Conservation (phyloP, 92 coral and sea anemone species). For the Metridium senile region DNA sequence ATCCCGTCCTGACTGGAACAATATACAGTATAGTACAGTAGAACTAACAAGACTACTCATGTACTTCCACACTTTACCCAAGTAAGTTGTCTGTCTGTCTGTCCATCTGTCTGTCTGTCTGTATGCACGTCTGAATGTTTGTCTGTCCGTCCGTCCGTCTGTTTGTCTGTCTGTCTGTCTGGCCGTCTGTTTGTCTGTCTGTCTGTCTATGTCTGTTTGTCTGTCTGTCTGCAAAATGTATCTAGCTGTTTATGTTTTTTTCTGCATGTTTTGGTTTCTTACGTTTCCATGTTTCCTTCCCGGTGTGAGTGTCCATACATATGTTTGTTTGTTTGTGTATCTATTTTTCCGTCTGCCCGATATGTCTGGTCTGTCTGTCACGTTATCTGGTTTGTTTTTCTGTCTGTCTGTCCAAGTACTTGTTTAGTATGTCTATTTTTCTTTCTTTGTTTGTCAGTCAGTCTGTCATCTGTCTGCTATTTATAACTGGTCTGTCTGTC, state of each 20-base stretch:
- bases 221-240: not conserved
- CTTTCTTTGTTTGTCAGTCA: not conserved
- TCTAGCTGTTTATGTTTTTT: not conserved
- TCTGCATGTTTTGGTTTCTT: not conserved
- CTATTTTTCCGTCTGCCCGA: not conserved
- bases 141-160: not conserved
- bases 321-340: not conserved
- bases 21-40: constrained; percentile 77
- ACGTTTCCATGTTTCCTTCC: not conserved
- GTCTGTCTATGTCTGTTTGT: not conserved
- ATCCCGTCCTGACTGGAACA: constrained; percentile 84
- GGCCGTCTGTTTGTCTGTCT: not conserved
- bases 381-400: not conserved
- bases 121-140: not conserved
- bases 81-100: constrained; percentile 50
- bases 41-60: constrained; percentile 86
- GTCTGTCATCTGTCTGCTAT: not conserved
- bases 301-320: not conserved
- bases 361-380: constrained; percentile 1
- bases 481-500: not conserved
- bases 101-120: not conserved
- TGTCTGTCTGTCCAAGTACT: not conserved
- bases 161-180: not conserved
- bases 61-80: constrained; percentile 88
- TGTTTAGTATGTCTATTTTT: not conserved